Conservation (phyloP, 2,797 vertebrate species). For the Bradypodion ventrale region DNA sequence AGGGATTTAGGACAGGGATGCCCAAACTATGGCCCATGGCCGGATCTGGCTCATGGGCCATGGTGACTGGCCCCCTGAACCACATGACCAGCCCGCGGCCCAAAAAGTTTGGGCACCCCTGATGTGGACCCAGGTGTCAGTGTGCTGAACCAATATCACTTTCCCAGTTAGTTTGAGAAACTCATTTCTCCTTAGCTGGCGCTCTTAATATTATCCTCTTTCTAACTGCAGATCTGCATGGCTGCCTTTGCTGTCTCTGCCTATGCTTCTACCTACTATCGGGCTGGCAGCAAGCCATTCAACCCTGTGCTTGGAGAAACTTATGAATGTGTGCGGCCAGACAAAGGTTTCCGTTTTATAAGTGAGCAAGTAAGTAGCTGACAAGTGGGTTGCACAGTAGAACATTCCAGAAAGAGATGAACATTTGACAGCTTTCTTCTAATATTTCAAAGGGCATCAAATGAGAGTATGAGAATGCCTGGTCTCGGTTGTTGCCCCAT, state of each 20-base stretch:
- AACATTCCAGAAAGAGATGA: background rate
- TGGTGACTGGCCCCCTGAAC: too few species aligned
- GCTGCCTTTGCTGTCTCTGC: conserved; percentile 93
- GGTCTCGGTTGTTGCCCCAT: background rate
- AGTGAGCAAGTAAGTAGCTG: conserved; percentile 85
- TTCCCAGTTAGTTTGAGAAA: background rate
- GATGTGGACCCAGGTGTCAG: too few species aligned
- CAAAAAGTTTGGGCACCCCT: too few species aligned
- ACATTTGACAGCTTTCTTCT: background rate
- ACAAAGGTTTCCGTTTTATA: conserved; percentile 86
- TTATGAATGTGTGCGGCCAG: conserved; percentile 87
- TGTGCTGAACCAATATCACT: too few species aligned
- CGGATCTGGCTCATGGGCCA: too few species aligned
- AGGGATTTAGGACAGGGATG: too few species aligned
- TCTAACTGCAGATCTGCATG: conserved; percentile 81
- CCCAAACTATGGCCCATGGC: too few species aligned
- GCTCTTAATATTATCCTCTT: background rate
- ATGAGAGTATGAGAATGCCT: background rate
- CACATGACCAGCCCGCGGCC: too few species aligned
- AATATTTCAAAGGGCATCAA: too few species aligned
- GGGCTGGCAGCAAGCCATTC: conserved; percentile 92
- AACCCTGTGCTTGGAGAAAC: conserved; percentile 95
- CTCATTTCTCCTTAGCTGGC: too few species aligned
- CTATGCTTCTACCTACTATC: conserved; percentile 87
- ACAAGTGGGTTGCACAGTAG: rapidly evolving